Percentiles rank a stretch among this genome's conserved stretches.
These are phyloP conservation scores for Ophion obscuratus DNA, from an alignment of 2,888 invertebrate genomes.

Conservation along the genomic window DNA sequence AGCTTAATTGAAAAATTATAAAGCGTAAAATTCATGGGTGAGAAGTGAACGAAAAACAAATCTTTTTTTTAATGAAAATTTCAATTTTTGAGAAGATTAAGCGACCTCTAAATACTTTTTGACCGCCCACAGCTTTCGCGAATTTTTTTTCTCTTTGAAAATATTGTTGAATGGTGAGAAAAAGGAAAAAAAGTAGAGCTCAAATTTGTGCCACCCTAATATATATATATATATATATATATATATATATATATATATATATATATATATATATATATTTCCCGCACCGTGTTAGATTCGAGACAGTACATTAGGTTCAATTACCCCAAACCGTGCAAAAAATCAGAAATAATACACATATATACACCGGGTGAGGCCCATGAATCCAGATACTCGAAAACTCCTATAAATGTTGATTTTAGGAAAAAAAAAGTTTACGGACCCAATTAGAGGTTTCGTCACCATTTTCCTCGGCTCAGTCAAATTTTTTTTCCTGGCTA, in stretches of 20 bases:
- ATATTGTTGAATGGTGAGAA: too few species aligned
- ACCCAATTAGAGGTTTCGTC: not conserved
- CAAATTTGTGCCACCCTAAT: too few species aligned
- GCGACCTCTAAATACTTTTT: too few species aligned
- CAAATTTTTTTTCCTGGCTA: not conserved
- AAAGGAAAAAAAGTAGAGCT: too few species aligned
- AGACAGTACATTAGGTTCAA: conserved; percentile 54
- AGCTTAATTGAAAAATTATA: too few species aligned
- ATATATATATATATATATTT: not conserved
- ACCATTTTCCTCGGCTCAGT: not conserved
- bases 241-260: not conserved
- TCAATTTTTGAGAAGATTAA: too few species aligned
- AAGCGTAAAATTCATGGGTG: too few species aligned
- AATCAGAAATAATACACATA: conserved; percentile 24
- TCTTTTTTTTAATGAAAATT: too few species aligned
- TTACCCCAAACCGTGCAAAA: conserved; percentile 47
- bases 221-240: too few species aligned
- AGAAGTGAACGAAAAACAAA: too few species aligned
- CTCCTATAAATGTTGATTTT: not conserved
- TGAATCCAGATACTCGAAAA: not conserved
- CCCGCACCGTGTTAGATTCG: conserved; percentile 30
- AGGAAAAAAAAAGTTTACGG: not conserved
- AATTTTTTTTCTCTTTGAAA: too few species aligned
- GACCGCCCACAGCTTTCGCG: too few species aligned
- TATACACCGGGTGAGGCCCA: conserved; percentile 17